Evolutionary conservation across 1,140 invertebrate species (phyloP), one percentile per base, ranked within the genome.

Genomic region (Rhagoletis zephyria): DNA sequence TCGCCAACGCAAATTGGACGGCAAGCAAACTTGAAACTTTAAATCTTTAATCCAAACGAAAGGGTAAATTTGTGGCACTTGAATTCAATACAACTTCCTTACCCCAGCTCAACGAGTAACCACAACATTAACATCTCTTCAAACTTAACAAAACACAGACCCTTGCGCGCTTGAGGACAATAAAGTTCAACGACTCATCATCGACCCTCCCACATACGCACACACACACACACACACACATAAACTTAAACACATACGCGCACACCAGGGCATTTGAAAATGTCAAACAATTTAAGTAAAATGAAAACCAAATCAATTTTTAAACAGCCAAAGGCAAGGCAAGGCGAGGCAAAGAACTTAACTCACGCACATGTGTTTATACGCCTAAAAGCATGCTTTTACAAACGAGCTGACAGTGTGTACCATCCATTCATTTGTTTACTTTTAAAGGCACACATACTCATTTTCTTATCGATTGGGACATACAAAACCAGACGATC

Each of bases 281-380:
- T 45, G 42, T 74, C 67, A 74, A 74, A 40, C 67, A 74, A 74
- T 74, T 74, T 74, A 74, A 74, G 14, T 74, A 14, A 74, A 74
- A 74, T 74, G 67, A 74, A 74, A 74, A 74, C 40, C 40, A 74
- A 74, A 74, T 74, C 12, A 74, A 42, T 74, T 74, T 74, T 74
- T 74, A 74, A 74, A 45, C 67, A 74, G 14, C 19, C 63, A 64
- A 64, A 19, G 16, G n/a, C n/a, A 19, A 19, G 30, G 14, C 40
- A 40, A 74, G 51, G 51, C 51, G 51, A 56, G 51, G 51, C 10
- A 10, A 16, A 42, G 16, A 48, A 74, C 42, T 74, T 14, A 74
- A 48, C 40, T 48, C 42, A 48, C 1, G 42, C 67, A 45, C 4
- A 48, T 74, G 42, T 45, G 12, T 45, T 74, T 12, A 14, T 45